Evolutionary conservation across 2,797 vertebrate species (phyloP), one percentile per base, ranked within the genome.

Genomic region (Rhynchotus rufescens): DNA sequence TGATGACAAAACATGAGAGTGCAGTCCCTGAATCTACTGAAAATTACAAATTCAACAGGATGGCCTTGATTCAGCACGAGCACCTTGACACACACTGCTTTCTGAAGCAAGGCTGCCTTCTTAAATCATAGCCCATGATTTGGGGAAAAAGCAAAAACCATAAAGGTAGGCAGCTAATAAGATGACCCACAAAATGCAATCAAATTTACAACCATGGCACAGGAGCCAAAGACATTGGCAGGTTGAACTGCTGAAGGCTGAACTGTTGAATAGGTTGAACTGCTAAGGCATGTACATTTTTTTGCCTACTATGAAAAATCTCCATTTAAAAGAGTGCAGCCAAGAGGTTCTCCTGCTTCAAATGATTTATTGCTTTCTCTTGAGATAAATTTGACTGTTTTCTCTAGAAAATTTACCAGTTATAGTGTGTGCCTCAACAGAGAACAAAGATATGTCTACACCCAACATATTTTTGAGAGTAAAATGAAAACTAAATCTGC

Each of bases 401-500:
- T 92, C 91, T 92, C 93, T 85, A 89, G 93, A 96, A 97, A 97
- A 97, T 96, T 88, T 96, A 82, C 77, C 62, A 77, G 51, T 67
- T 93, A 84, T 25, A 96, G 84, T 79, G 85, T 88, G 68, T 93
- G 91, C 74, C 89, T 96, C 97, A 96, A 62, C 96, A 97, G 95
- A 97, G 93, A 92, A 80, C 80, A 93, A 91, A 96, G 93, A 95
- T 96, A 78, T 93, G 95, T 97, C 97, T 97, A 96, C 91, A 97
- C 95, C 52, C 56, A 84, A 94, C 51, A 56, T 84, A 92, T 88
- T 97, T 94, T 93, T 93, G 91, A 97, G 95, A 97, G 95, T 89
- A 90, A 97, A 97, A 97, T 92, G 92, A 95, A 97, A 97, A 96
- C 87, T 84, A 95, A 96, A 96, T 95, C 96, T 81, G 92, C 96